Base-by-base conservation (phyloP, 2,888 invertebrate genomes). In the Tenthredo amoena region DNA sequence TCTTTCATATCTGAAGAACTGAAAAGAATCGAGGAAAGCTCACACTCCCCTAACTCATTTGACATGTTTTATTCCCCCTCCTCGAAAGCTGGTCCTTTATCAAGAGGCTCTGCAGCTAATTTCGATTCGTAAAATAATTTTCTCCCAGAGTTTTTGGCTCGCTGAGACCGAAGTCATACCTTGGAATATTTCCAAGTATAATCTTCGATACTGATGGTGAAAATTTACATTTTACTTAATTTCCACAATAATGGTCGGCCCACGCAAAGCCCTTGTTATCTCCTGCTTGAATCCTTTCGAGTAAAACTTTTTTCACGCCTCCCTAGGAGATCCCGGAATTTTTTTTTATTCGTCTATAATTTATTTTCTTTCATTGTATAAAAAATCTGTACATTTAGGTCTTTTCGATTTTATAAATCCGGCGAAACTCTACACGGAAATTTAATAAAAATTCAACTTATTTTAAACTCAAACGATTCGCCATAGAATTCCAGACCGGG, bases 141-240 rank as follows among this genome's bases (percentile, higher is more conserved):
- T 58, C 65, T 84, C 81, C 55, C 9, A 18, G 72, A 71, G 71
- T 71, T 71, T 71, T 71, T 12, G 6, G 18, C 26, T 37, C 15
- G 15, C 6, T 50, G 6, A 31, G 18, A 43, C 77, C 34, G 34
- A 21, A 31, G 2, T 26, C 34, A 26, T 77, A 77, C 50, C 37
- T 34, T 9, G 43, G 37, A 34, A 68, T 83, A 83, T 83, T 68
- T 68, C 83, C 83, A 83, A 83, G 83, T 83, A 83, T 83, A 89
- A 89, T 88, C 86, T 88, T 85, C 86, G 85, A 91, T 91, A 90
- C 89, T 90, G 91, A 91, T 91, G 88, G 87, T 86, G 86, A 87
- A 87, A 87, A 91, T 91, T 91, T 89, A 86, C 90, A 90, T 91
- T 88, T 90, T 84, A 87, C 89, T 88, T 90, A 88, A 89, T 91